phyloP scores from a whole-genome alignment of 2,113 vertebrate species.

The Ameiurus melas region DNA sequence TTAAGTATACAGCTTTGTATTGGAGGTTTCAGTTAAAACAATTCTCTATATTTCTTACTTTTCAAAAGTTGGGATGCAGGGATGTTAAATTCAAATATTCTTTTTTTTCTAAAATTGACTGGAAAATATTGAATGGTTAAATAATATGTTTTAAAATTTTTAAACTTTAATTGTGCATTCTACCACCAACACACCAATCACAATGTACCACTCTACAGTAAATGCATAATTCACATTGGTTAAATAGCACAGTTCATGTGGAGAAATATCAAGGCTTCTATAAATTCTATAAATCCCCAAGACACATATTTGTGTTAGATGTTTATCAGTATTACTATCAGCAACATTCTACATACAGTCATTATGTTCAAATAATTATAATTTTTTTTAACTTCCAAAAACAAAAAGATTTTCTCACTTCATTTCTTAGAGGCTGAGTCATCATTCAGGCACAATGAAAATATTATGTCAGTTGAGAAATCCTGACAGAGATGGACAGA shows the following conservation, averaged over 20 bases:
- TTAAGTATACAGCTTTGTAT: background rate
- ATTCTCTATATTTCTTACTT: no score
- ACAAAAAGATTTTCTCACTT: background rate
- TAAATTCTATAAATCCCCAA: background rate
- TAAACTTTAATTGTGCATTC: background rate
- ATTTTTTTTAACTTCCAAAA: no score
- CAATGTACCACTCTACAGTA: background rate
- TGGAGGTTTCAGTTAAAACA: background rate
- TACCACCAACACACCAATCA: background rate
- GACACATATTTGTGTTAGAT: background rate
- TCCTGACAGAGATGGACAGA: constrained; percentile 4
- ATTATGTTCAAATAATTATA: background rate
- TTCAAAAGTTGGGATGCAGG: background rate
- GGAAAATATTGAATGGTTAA: background rate
- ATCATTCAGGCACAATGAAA: background rate
- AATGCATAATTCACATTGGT: background rate
- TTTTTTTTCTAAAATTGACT: background rate
- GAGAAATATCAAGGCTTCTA: background rate
- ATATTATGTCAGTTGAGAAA: constrained; percentile 3
- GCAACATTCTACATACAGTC: background rate
- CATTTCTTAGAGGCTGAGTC: background rate
- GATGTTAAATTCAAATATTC: background rate
- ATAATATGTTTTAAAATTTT: background rate
- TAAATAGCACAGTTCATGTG: background rate
- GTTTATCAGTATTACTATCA: background rate